phyloP scores from a whole-genome alignment of 2,113 vertebrate genomes.

The Pseudonaja textilis region DNA sequence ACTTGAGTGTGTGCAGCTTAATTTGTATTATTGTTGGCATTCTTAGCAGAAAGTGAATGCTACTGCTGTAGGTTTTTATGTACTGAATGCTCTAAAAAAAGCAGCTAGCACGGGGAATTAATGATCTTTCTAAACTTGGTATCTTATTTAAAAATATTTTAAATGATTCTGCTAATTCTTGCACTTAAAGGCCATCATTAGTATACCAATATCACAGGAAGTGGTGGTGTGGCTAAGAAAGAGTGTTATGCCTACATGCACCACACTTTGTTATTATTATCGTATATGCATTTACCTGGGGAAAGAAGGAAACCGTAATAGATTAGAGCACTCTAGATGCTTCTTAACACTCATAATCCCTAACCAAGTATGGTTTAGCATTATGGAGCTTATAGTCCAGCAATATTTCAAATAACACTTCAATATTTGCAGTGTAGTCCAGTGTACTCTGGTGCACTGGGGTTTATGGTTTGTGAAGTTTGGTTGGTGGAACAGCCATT shows the following conservation, averaged over 20 bases:
- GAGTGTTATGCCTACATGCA: not conserved
- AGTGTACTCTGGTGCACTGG: not conserved
- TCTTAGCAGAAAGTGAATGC: not conserved
- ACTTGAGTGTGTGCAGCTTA: not conserved
- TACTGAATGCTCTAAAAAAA: not conserved
- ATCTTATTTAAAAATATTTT: not conserved
- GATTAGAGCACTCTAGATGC: not conserved
- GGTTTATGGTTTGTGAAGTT: not conserved
- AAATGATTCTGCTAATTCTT: not conserved
- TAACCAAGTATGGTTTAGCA: not conserved
- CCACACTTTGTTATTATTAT: not conserved
- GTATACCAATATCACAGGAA: not conserved
- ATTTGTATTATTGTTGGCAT: not conserved
- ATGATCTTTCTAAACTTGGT: not conserved
- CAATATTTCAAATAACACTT: not conserved
- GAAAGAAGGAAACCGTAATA: not conserved
- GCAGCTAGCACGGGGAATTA: not conserved
- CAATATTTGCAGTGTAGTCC: not conserved
- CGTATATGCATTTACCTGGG: not conserved
- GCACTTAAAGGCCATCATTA: not conserved
- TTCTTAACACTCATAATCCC: not conserved
- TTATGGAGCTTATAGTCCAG: not conserved
- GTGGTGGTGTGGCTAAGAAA: not conserved
- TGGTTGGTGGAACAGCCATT: not conserved
- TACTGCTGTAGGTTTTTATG: not conserved